These are phyloP conservation scores for Machimus atricapillus DNA, from an alignment of 2,888 invertebrate species.

Conservation along the genomic window DNA sequence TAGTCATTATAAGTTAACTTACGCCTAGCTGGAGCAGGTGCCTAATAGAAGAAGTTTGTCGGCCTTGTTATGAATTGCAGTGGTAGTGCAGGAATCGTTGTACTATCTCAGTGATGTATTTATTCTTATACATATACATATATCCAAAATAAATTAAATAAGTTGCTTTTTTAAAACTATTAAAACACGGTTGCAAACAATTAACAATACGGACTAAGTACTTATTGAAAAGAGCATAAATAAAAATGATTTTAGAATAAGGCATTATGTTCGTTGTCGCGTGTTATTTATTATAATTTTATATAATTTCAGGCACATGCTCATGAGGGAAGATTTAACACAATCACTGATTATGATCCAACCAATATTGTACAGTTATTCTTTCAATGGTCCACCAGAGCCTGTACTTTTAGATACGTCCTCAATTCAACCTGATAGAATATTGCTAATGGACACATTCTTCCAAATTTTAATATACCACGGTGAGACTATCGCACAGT, in stretches of 20 bases:
- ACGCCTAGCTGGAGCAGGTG: too few relatives aligned
- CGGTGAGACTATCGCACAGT: slow-evolving; percentile 98
- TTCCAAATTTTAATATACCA: slow-evolving; percentile 99
- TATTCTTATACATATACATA: too few relatives aligned
- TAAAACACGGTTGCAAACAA: too few relatives aligned
- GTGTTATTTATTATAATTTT: slow-evolving; percentile 40
- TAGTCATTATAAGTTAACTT: too few relatives aligned
- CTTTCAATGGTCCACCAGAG: slow-evolving; percentile 96
- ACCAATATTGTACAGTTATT: slow-evolving; percentile 97
- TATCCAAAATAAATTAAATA: too few relatives aligned
- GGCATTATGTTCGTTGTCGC: neutral
- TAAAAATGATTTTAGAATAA: neutral
- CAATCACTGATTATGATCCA: slow-evolving; percentile 99
- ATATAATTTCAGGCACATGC: slow-evolving; percentile 77
- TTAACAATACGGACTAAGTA: too few relatives aligned
- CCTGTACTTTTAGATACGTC: slow-evolving; percentile 97
- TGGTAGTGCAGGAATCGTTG: too few relatives aligned
- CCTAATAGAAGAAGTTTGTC: too few relatives aligned
- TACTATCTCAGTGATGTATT: too few relatives aligned
- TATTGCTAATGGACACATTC: slow-evolving; percentile 99
- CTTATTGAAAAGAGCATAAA: neutral
- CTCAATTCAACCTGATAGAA: slow-evolving; percentile 95
- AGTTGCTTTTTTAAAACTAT: too few relatives aligned
- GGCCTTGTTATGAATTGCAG: too few relatives aligned
- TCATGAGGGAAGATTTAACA: slow-evolving; percentile 96